Evolutionary conservation across 2,113 vertebrate genomes (phyloP), one percentile per base, ranked within the genome.

Genomic region (Tragelaphus strepsiceros): DNA sequence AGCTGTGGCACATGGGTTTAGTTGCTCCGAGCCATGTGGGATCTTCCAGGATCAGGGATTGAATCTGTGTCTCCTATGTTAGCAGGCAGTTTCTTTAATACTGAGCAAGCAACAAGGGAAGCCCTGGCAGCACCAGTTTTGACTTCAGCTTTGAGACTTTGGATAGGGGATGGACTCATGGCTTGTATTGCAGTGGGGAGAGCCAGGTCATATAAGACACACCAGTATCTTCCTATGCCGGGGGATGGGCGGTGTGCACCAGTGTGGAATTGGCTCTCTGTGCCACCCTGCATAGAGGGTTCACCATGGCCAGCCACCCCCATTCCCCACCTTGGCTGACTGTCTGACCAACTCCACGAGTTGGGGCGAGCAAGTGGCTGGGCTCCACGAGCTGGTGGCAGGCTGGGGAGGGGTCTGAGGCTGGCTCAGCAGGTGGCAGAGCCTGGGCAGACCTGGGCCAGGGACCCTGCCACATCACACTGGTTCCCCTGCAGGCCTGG

Each of bases 401-500:
- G 71, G 51, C 83, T 30, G 51, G 30, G 32, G 11, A 78, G 83
- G 59, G 22, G 61, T 11, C 30, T 11, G 90, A 39, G 22, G 46
- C 78, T 53, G 46, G 30, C 39, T 74, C 12, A 46, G 77, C 14
- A 51, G 58, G 43, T 17, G 58, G 58, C 53, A 83, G 81, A 56
- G 21, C 12, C 51, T 83, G 82, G 54, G 49, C n/a, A 32, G 49
- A n/a, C 43, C 58, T 35, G n/a, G 59, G 78, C 46, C 6, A 7
- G 77, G 56, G 77, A 17, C 59, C 12, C 15, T 14, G 58, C 6
- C 46, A 24, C 49, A 32, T 67, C n/a, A 15, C 12, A 39, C 7
- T 15, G 46, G 24, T 17, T 64, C 46, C 43, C 58, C 58, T 0
- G 0, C 3, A 39, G 59, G 17, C 49, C 59, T 0, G 2, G 24